phyloP scores from a whole-genome alignment of 2,888 invertebrate genomes.

The Catocala fraxini region DNA sequence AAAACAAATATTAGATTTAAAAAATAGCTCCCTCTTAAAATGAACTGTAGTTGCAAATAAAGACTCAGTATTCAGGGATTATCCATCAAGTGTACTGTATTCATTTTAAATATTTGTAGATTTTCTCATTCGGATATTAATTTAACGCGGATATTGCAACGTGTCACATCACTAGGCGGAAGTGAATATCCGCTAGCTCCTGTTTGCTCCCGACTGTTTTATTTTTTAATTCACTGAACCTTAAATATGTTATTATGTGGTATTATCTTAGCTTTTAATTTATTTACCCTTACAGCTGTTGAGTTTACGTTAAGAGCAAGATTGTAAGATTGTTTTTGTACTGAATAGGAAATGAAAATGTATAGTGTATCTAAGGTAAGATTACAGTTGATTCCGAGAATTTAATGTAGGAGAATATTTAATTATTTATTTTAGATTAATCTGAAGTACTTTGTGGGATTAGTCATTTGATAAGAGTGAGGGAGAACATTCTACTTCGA shows the following conservation, averaged over 20 bases:
- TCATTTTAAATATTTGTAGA: neutral
- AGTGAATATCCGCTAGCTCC: slow-evolving; percentile 37
- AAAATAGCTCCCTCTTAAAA: too few relatives aligned
- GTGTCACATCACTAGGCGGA: slow-evolving; percentile 42
- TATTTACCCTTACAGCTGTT: slow-evolving; percentile 17
- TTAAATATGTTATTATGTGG: slow-evolving; percentile 41
- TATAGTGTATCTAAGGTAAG: neutral
- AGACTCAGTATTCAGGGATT: too few relatives aligned
- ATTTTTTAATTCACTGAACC: slow-evolving; percentile 50
- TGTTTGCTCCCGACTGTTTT: slow-evolving; percentile 42
- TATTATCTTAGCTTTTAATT: slow-evolving; percentile 40
- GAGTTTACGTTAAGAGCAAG: slow-evolving; percentile 6
- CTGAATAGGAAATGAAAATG: slow-evolving; percentile 1
- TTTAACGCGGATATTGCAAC: slow-evolving; percentile 7
- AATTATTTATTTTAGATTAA: too few relatives aligned
- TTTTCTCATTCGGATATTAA: slow-evolving; percentile 15
- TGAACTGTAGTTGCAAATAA: too few relatives aligned
- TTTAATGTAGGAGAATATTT: neutral
- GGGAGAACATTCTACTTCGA: too few relatives aligned
- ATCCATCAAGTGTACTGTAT: neutral
- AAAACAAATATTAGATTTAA: too few relatives aligned
- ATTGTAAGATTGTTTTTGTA: slow-evolving; percentile 5
- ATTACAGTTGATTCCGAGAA: neutral
- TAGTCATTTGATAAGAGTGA: too few relatives aligned
- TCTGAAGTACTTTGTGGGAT: too few relatives aligned